Conservation (phyloP, 2,888 invertebrate genomes). For the Coleophora flavipennella region DNA sequence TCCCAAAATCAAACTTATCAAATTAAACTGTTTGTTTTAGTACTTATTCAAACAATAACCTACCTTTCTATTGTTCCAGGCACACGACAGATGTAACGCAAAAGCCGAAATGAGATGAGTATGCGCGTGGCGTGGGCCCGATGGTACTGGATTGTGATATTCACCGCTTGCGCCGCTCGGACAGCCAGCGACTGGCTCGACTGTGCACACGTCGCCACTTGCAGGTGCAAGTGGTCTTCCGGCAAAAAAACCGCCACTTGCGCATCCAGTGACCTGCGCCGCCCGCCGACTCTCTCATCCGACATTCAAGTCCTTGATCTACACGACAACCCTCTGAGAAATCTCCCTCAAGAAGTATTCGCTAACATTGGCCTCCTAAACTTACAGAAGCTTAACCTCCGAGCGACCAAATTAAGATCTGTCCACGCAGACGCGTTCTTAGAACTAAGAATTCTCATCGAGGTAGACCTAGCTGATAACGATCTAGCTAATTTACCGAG, state of each 20-base stretch:
- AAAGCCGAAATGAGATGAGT: slow-evolving; percentile 70
- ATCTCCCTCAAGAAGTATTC: slow-evolving; percentile 84
- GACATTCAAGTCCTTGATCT: slow-evolving; percentile 82
- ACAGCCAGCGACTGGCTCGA: slow-evolving; percentile 85
- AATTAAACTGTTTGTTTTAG: slow-evolving; percentile 28
- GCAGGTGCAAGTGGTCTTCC: slow-evolving; percentile 93
- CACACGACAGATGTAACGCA: slow-evolving; percentile 63
- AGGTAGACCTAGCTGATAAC: slow-evolving; percentile 90
- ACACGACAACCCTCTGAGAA: slow-evolving; percentile 84
- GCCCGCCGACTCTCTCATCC: slow-evolving; percentile 77
- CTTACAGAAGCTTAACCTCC: slow-evolving; percentile 86
- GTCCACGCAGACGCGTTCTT: slow-evolving; percentile 89
- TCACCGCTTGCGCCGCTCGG: slow-evolving; percentile 64
- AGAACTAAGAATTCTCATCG: slow-evolving; percentile 87
- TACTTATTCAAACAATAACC: slow-evolving; percentile 41
- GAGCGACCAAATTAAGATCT: slow-evolving; percentile 81
- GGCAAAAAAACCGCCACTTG: slow-evolving; percentile 93
- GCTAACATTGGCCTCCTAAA: slow-evolving; percentile 84
- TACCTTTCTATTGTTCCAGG: slow-evolving; percentile 57
- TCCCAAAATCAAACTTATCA: too few relatives aligned
- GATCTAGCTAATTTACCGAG: slow-evolving; percentile 81
- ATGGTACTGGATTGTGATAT: slow-evolving; percentile 69
- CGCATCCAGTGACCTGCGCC: slow-evolving; percentile 83
- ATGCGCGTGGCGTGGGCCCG: slow-evolving; percentile 70
- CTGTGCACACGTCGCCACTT: slow-evolving; percentile 86